Percentiles rank a stretch among this genome's conserved stretches.
These are phyloP conservation scores for Zaprionus kolodkinae DNA, from an alignment of 1,140 invertebrate genomes.

Conservation along the genomic window DNA sequence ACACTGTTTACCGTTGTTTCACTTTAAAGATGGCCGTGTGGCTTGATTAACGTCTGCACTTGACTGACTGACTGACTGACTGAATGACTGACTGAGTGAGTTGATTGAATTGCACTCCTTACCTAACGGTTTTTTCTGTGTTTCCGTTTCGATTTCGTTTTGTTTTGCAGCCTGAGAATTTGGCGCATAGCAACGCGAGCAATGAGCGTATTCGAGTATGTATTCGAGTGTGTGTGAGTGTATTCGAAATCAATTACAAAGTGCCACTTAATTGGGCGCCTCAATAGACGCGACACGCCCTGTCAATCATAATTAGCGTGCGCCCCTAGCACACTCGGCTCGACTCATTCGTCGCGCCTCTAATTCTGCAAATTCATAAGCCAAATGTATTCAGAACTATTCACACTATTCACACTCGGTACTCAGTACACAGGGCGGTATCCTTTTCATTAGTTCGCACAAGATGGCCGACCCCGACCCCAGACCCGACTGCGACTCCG, in stretches of 20 bases:
- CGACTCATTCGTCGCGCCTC: slow-evolving; percentile 68
- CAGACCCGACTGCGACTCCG: no score
- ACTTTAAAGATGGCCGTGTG: slow-evolving; percentile 55
- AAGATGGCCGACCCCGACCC: slow-evolving; percentile 53
- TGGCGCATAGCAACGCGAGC: slow-evolving; percentile 46
- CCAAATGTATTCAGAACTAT: slow-evolving; percentile 53
- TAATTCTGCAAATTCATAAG: slow-evolving; percentile 82
- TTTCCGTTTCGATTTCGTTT: slow-evolving; percentile 21
- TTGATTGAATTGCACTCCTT: neutral
- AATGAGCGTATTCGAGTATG: neutral
- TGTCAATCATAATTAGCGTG: slow-evolving; percentile 77
- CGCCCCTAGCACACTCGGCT: slow-evolving; percentile 54
- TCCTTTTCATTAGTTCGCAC: slow-evolving; percentile 72
- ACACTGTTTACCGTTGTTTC: slow-evolving; percentile 51
- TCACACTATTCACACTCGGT: slow-evolving; percentile 1
- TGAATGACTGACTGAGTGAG: neutral
- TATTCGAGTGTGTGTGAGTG: slow-evolving; percentile 11
- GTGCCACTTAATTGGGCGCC: slow-evolving; percentile 76
- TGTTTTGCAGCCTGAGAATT: slow-evolving; percentile 19
- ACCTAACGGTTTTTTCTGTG: slow-evolving; percentile 43
- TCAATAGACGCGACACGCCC: slow-evolving; percentile 78
- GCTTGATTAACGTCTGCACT: slow-evolving; percentile 74
- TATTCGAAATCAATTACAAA: slow-evolving; percentile 79
- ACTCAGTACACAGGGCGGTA: slow-evolving; percentile 32
- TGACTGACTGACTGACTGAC: slow-evolving; percentile 57